A percentile compares a stretch with the other conserved stretches of the same genome.
These are phyloP conservation scores for Penaeus japonicus DNA, from an alignment of 1,140 invertebrate species.

Conservation along the genomic window DNA sequence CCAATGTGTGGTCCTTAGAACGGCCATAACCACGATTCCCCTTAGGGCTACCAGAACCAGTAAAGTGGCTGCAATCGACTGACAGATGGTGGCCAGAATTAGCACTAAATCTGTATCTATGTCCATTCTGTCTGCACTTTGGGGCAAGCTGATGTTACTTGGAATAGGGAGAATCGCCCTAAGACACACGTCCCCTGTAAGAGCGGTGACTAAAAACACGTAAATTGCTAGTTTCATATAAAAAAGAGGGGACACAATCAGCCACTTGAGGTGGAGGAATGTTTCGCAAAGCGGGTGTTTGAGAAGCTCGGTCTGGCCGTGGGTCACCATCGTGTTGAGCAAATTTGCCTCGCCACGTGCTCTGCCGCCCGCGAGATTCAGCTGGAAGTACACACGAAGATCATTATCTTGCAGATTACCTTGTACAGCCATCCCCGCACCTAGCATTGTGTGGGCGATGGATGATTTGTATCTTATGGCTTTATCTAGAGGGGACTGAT, in stretches of 20 bases:
- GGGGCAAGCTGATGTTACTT: not conserved
- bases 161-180: not conserved
- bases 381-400: not conserved
- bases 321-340: not conserved
- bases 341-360: not conserved
- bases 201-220: not conserved
- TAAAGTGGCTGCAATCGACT: not conserved
- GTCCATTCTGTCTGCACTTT: not conserved
- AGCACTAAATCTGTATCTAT: not conserved
- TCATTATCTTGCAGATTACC: not conserved
- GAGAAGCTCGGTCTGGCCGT: constrained; percentile 51
- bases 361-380: not conserved
- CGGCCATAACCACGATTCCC: not conserved
- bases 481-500: constrained; percentile 80
- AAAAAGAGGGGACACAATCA: constrained; percentile 71
- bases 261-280: constrained; percentile 69
- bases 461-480: constrained; percentile 67
- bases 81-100: not conserved
- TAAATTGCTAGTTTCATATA: not conserved
- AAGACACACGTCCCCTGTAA: not conserved
- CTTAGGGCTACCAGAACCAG: not conserved
- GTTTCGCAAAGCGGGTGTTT: constrained; percentile 58
- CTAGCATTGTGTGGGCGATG: not conserved
- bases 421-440: not conserved
- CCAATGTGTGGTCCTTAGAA: not conserved